A percentile compares a stretch with the other conserved stretches of the same genome.
Conservation (phyloP, 2,797 vertebrate genomes). For the Gadopsis bispinosus region DNA sequence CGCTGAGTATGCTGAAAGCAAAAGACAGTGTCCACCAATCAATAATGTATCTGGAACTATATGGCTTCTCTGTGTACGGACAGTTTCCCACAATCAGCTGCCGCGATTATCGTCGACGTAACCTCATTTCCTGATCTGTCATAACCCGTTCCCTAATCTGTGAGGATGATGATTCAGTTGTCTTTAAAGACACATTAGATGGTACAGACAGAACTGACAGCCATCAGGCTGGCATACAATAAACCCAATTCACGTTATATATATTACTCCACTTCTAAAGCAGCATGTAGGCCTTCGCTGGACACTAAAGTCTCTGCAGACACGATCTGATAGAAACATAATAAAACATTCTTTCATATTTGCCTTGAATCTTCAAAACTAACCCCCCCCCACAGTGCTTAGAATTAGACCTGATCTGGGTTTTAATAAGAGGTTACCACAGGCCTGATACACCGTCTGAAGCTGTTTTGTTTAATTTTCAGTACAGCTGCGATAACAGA, state of each 20-base stretch:
- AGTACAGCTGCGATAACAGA: constrained; percentile 33
- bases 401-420: neutral
- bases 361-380: neutral
- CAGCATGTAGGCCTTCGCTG: neutral
- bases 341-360: neutral
- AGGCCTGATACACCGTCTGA: neutral
- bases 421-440: neutral
- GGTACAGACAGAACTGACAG: neutral
- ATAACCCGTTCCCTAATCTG: neutral
- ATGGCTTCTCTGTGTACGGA: neutral
- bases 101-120: neutral
- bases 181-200: no score
- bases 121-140: neutral
- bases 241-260: neutral
- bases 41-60: neutral
- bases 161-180: neutral
- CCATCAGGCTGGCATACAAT: neutral
- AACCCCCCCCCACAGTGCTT: neutral
- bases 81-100: neutral
- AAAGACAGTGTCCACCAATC: neutral
- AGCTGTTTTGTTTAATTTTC: neutral
- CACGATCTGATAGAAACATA: no score
- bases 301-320: neutral
- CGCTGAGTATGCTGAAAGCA: neutral
- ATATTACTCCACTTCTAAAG: neutral